Conservation (phyloP, 2,888 invertebrate genomes). For the Lacanobia oleracea region DNA sequence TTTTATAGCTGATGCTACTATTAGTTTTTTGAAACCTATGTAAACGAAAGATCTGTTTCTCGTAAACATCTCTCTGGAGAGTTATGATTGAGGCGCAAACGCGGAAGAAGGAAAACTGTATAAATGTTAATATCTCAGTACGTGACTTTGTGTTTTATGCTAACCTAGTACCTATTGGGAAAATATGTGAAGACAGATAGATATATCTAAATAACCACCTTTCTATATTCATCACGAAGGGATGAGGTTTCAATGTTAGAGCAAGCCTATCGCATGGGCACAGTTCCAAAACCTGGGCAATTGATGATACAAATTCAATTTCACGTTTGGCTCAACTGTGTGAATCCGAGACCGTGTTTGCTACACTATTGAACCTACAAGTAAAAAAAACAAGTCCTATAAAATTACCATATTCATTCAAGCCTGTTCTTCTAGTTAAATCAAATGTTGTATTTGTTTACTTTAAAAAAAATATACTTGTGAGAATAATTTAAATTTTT, state of each 20-base stretch:
- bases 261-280: conserved; percentile 34
- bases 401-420: neutral
- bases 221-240: neutral
- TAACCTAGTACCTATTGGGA: neutral
- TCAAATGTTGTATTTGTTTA: neutral
- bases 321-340: conserved; percentile 34
- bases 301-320: conserved; percentile 41
- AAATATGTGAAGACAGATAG: neutral
- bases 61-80: neutral
- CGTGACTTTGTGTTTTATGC: conserved; percentile 3
- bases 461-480: neutral
- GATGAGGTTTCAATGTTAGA: conserved; percentile 15
- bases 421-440: neutral
- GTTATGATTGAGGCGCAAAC: neutral
- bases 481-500: neutral
- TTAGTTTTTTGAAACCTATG: neutral
- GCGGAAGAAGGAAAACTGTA: neutral
- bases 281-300: conserved; percentile 34
- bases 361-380: neutral
- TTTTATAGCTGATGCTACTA: neutral
- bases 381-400: neutral
- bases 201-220: neutral
- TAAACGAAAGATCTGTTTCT: neutral
- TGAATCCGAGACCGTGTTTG: conserved; percentile 12
- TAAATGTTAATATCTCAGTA: neutral